Conservation (phyloP, 2,888 invertebrate species). For the Eledone cirrhosa region DNA sequence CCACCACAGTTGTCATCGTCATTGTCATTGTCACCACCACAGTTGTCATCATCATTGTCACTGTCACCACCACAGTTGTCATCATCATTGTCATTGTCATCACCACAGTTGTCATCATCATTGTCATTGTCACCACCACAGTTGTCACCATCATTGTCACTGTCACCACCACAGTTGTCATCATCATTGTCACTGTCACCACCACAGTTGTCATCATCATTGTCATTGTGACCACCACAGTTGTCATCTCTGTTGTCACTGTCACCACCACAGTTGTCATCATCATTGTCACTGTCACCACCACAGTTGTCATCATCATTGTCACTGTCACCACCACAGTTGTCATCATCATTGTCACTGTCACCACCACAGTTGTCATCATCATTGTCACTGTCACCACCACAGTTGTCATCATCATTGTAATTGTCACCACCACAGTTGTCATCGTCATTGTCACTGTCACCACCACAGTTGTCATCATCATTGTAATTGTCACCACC, state of each 20-base stretch:
- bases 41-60: too few species aligned
- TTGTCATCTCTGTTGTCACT: too few species aligned
- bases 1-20: too few species aligned
- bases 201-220: background rate
- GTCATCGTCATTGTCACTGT: background rate
- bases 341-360: background rate
- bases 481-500: background rate
- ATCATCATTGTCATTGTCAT: slow-evolving; percentile 6
- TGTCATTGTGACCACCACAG: too few species aligned
- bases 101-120: background rate
- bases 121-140: background rate
- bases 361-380: too few species aligned
- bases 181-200: background rate
- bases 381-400: too few species aligned
- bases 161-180: background rate
- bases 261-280: too few species aligned
- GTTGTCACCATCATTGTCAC: background rate
- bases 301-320: too few species aligned
- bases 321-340: background rate
- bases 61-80: background rate
- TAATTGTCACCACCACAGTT: background rate
- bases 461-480: slow-evolving; percentile 1
- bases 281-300: too few species aligned
- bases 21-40: too few species aligned
- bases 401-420: background rate